Evolutionary conservation across 2,113 vertebrate species (phyloP).

Genomic region (Gopherus evgoodei): DNA sequence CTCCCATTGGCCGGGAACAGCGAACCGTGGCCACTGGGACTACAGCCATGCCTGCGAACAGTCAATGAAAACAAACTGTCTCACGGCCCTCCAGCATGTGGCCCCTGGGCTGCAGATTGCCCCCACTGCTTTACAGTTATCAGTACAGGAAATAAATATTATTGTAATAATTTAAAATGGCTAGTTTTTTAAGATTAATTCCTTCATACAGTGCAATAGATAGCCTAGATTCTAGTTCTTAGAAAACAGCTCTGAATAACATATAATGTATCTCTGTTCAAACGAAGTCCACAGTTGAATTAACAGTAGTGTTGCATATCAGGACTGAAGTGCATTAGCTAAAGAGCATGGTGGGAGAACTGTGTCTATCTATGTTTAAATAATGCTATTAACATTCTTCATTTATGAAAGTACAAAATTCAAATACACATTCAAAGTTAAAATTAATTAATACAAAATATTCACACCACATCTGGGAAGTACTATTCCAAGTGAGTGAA

Average conservation of each 20-base stretch:
- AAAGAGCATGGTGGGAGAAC: not conserved
- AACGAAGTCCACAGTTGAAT: not conserved
- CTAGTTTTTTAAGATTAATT: not conserved
- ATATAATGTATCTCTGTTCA: not conserved
- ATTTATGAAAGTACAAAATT: slow-evolving; percentile 30
- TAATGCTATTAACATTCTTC: not conserved
- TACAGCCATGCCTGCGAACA: no score
- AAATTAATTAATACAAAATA: slow-evolving; percentile 50
- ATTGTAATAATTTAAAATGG: not conserved
- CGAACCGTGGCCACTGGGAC: no score
- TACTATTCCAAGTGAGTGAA: not conserved
- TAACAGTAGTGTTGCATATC: not conserved
- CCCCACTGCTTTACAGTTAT: not conserved
- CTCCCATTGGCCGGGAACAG: no score
- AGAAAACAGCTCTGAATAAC: not conserved
- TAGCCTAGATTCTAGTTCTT: not conserved
- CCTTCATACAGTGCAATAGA: not conserved
- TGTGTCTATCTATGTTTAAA: slow-evolving; percentile 27
- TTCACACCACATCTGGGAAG: slow-evolving; percentile 42
- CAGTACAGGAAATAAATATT: not conserved
- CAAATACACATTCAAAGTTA: slow-evolving; percentile 23
- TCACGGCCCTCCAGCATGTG: no score
- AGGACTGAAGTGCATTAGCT: not conserved
- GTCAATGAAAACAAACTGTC: no score
- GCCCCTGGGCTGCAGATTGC: no score